These are phyloP conservation scores for Sorex fumeus DNA, from an alignment of 2,113 vertebrate genomes.

Conservation along the genomic window DNA sequence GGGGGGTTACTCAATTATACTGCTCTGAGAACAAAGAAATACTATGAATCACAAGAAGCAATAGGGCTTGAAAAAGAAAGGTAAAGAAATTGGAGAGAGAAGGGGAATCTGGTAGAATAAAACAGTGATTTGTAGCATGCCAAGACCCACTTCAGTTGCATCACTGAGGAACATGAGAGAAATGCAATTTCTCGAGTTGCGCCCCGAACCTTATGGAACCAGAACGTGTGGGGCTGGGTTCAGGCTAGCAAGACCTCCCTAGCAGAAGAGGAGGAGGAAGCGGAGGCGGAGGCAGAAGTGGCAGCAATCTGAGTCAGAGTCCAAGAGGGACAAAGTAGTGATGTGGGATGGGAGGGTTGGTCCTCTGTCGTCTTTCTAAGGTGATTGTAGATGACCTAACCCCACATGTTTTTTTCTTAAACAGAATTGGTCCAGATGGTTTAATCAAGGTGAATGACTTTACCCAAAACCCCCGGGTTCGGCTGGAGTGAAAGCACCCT, in stretches of 20 bases:
- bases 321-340: neutral
- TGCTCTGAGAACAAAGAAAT: constrained; percentile 23
- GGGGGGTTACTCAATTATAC: neutral
- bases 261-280: neutral
- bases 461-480: constrained; percentile 86
- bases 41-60: neutral
- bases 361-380: constrained; percentile 36
- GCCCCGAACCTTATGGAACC: neutral
- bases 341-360: neutral
- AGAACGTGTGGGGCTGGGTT: neutral
- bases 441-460: constrained; percentile 88
- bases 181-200: neutral
- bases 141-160: neutral
- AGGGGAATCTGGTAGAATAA: too few species aligned
- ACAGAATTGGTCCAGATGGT: constrained; percentile 88
- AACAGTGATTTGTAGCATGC: neutral
- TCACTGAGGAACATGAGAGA: neutral
- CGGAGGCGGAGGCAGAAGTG: neutral
- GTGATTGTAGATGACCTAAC: constrained; percentile 49
- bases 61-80: neutral
- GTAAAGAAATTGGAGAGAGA: neutral
- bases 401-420: constrained; percentile 67
- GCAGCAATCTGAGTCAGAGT: too few species aligned
- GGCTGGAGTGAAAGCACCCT: constrained; percentile 83
- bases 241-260: neutral